phyloP scores from a whole-genome alignment of 2,113 vertebrate species.

The Chauna torquata region DNA sequence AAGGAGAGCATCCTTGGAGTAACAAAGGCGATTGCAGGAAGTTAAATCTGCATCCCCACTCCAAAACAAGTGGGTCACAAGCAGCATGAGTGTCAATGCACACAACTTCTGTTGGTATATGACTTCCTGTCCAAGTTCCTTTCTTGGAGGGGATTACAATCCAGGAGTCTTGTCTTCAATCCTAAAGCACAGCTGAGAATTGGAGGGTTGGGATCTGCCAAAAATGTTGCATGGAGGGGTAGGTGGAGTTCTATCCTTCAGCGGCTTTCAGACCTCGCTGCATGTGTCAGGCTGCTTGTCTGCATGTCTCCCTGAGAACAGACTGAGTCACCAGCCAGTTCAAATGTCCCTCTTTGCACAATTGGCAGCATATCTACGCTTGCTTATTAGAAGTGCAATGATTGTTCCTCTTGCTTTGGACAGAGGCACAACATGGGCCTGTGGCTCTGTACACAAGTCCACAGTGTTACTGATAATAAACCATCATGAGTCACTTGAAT shows the following conservation, averaged over 20 bases:
- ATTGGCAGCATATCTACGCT: neutral
- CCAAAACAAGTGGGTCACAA: neutral
- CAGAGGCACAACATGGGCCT: neutral
- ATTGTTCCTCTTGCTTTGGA: neutral
- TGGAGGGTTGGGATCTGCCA: fast-evolving
- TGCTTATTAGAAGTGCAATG: neutral
- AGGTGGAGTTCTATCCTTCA: neutral
- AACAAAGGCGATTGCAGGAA: neutral
- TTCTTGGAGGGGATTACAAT: neutral
- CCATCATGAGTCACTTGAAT: neutral
- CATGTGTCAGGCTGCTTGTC: neutral
- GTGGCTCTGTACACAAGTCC: constrained; percentile 1
- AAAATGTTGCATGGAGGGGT: neutral
- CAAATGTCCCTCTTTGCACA: neutral
- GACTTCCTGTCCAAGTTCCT: neutral
- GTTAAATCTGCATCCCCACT: neutral
- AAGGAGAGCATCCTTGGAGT: neutral
- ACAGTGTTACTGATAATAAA: neutral
- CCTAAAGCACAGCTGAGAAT: neutral
- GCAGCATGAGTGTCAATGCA: neutral
- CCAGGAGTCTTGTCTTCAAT: neutral
- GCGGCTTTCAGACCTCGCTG: neutral
- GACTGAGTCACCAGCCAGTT: neutral
- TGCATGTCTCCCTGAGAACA: neutral
- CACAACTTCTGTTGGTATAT: neutral